Base-by-base conservation (phyloP, 2,888 invertebrate genomes). In the Torymus texanus region DNA sequence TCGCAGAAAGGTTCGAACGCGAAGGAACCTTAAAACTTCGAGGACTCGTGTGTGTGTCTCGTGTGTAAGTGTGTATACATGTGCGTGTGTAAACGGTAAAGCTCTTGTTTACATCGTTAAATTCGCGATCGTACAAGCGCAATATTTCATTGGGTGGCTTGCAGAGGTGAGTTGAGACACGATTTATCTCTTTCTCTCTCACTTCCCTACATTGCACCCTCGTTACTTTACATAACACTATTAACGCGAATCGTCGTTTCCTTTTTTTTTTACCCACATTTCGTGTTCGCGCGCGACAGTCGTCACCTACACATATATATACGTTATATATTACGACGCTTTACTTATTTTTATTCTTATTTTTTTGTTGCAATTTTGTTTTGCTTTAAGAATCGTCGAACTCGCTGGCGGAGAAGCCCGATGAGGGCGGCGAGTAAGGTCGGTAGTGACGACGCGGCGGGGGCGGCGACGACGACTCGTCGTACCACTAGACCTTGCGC, bases 401-500 rank as follows among this genome's bases (percentile, higher is more conserved):
- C 41, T 79, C 74, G 79, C 75, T 81, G 29, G 79, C 81, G 8
- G 81, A 81, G 53, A 79, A 79, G 55, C 75, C 79, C 24, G 79
- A 79, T 51, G 81, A 79, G 12, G 81, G 79, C 12, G 79, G 74
- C 12, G 79, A 61, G 41, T 41, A 41, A 29, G 63, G 70, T 41
- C 50, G 71, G 29, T 74, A 67, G 21, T 65, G 67, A 50, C 50
- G 78, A 41, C 41, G 71, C 2, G 59, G 73, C 56, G 63, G 65
- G 56, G 71, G 72, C 73, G 76, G 62, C 66, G 81, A 72, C 77
- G 79, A 79, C 70, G 79, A 75, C 68, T 82, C 81, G 72, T 82
- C 81, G 81, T 79, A 82, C 81, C 81, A 82, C 81, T 89, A 90
- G 83, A 90, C 90, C 79, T 90, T 88, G 72, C 90, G 88, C 82